Conservation (phyloP, 2,113 vertebrate genomes). For the Vireo altiloquus region DNA sequence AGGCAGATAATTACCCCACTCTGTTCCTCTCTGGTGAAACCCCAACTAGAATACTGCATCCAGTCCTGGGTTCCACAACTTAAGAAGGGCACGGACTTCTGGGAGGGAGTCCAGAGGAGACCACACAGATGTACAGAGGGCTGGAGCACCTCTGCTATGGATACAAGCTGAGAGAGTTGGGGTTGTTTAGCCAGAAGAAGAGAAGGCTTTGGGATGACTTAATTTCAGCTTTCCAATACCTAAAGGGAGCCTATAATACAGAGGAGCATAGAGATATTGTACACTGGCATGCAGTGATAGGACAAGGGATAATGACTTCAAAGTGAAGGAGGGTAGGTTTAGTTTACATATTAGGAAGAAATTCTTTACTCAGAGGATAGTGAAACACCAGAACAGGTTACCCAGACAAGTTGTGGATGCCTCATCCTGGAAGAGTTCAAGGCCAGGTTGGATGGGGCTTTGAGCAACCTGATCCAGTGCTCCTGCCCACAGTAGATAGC, state of each 20-base stretch:
- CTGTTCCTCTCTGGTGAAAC: not conserved
- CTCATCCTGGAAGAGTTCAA: not conserved
- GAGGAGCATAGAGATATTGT: not conserved
- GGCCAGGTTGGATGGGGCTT: not conserved
- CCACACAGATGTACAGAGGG: not conserved
- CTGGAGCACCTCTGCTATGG: not conserved
- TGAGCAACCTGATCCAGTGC: not conserved
- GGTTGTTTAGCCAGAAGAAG: not conserved
- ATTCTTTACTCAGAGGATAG: not conserved
- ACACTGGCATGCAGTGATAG: not conserved
- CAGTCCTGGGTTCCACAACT: not conserved
- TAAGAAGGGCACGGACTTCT: rapidly evolving
- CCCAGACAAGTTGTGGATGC: not conserved
- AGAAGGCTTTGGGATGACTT: not conserved
- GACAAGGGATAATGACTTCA: not conserved
- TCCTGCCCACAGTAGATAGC: not conserved
- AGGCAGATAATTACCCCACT: not conserved
- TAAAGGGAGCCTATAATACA: not conserved
- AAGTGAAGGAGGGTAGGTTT: not conserved
- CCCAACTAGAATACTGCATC: not conserved
- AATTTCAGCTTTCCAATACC: not conserved
- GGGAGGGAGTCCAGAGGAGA: not conserved
- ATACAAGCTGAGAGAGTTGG: not conserved
- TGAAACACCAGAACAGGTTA: not conserved
- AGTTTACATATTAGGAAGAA: not conserved